Conservation (phyloP, 2,797 vertebrate species). For the Potorous gilbertii region DNA sequence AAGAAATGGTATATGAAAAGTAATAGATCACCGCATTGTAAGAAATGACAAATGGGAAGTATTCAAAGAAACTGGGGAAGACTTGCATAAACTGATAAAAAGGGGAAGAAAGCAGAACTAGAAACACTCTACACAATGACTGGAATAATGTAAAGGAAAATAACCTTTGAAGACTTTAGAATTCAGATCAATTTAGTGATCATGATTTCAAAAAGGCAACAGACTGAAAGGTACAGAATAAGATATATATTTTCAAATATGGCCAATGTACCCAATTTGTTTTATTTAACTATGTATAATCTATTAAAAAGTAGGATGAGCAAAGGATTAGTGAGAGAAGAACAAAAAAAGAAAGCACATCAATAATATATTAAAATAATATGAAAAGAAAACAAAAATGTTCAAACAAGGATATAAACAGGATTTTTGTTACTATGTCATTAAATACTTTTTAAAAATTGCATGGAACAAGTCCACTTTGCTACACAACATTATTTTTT, state of each 20-base stretch:
- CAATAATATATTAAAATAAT: not conserved
- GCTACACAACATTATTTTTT: not conserved
- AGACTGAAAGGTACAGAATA: not conserved
- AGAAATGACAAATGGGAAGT: not conserved
- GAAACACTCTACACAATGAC: not conserved
- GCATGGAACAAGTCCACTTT: not conserved
- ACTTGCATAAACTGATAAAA: not conserved
- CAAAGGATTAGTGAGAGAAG: not conserved
- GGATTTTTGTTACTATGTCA: not conserved
- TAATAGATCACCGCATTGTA: not conserved
- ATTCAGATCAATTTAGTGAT: not conserved
- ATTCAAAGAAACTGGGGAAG: not conserved
- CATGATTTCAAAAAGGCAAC: not conserved
- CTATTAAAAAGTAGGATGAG: not conserved
- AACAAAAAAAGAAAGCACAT: not conserved
- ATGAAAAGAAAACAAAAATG: not conserved
- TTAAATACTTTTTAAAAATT: not conserved
- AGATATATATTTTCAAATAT: not conserved
- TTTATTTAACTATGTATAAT: not conserved
- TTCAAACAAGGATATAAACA: not conserved
- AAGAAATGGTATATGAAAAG: not conserved
- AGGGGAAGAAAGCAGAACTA: not conserved
- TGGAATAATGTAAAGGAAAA: not conserved
- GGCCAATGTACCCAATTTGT: not conserved
- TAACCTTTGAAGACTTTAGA: not conserved